These are phyloP conservation scores for Drosophila hamatofila DNA, from an alignment of 2,888 invertebrate genomes.

Conservation along the genomic window DNA sequence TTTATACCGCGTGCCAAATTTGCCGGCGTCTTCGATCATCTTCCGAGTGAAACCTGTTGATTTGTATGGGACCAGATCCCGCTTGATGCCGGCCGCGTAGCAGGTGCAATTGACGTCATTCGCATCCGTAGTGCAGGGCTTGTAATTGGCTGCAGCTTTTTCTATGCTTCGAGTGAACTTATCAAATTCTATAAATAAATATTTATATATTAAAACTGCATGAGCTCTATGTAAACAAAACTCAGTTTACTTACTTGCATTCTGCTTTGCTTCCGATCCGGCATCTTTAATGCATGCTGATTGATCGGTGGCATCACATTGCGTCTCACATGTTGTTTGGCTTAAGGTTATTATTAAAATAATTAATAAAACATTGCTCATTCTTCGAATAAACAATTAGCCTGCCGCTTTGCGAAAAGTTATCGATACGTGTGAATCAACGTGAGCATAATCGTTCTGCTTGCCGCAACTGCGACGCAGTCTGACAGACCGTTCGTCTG, in stretches of 20 bases:
- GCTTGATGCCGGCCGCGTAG: constrained; percentile 87
- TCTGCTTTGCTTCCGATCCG: not conserved
- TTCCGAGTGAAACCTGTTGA: constrained; percentile 89
- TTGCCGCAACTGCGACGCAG: constrained; percentile 4
- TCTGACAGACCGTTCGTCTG: constrained; percentile 12
- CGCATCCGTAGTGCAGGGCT: constrained; percentile 86
- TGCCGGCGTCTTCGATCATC: constrained; percentile 87
- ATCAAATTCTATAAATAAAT: constrained; percentile 2
- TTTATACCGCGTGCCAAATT: constrained; percentile 92
- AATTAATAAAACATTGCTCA: constrained; percentile 46
- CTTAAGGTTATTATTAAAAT: constrained; percentile 37
- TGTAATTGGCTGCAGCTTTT: constrained; percentile 86
- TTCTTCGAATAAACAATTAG: constrained; percentile 48
- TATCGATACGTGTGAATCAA: constrained; percentile 31
- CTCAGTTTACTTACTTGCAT: constrained; percentile 38
- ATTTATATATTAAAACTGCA: not conserved
- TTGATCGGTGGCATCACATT: constrained; percentile 19
- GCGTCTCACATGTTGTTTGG: constrained; percentile 9
- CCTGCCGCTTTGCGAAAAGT: constrained; percentile 12
- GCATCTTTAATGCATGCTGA: not conserved
- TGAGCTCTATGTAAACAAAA: not conserved
- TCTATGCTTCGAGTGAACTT: constrained; percentile 86
- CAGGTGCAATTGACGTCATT: constrained; percentile 88
- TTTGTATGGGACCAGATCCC: constrained; percentile 90
- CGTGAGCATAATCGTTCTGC: not conserved